Percentiles rank a stretch among this genome's conserved stretches.
These are phyloP conservation scores for Mastomys natalensis DNA, from an alignment of 2,113 vertebrate species.

Conservation along the genomic window DNA sequence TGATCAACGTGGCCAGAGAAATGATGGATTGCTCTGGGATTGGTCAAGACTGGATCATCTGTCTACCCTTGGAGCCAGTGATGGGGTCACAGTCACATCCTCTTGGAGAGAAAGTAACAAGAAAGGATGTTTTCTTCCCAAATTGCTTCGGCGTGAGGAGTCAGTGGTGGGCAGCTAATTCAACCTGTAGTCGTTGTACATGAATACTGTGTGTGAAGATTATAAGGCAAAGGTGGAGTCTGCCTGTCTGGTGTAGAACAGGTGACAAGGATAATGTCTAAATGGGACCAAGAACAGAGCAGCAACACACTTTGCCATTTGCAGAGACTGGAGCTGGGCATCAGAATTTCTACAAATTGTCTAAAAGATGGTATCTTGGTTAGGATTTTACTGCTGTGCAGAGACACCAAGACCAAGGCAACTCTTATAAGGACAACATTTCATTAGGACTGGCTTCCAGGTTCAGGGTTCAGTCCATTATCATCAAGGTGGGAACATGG, in stretches of 20 bases:
- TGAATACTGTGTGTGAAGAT: not conserved
- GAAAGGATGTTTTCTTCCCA: not conserved
- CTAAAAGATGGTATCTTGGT: not conserved
- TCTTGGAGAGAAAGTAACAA: not conserved
- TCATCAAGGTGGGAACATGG: too few relatives aligned
- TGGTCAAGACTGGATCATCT: not conserved
- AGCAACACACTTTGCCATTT: not conserved
- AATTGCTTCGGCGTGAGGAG: not conserved
- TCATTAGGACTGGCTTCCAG: too few relatives aligned
- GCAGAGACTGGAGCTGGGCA: not conserved
- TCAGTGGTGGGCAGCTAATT: not conserved
- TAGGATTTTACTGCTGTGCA: not conserved
- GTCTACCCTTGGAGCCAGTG: not conserved
- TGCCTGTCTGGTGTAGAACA: not conserved
- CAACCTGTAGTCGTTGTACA: too few relatives aligned
- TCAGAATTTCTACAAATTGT: not conserved
- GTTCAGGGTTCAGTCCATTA: too few relatives aligned
- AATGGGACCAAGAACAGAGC: not conserved
- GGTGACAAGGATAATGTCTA: not conserved
- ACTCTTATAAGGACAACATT: too few relatives aligned
- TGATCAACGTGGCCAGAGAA: not conserved
- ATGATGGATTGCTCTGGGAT: not conserved
- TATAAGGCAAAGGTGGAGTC: not conserved
- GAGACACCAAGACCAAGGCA: too few relatives aligned
- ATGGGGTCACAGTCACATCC: fast-evolving